Base-by-base conservation (phyloP, 1,140 invertebrate genomes). In the Monomorium pharaonis region DNA sequence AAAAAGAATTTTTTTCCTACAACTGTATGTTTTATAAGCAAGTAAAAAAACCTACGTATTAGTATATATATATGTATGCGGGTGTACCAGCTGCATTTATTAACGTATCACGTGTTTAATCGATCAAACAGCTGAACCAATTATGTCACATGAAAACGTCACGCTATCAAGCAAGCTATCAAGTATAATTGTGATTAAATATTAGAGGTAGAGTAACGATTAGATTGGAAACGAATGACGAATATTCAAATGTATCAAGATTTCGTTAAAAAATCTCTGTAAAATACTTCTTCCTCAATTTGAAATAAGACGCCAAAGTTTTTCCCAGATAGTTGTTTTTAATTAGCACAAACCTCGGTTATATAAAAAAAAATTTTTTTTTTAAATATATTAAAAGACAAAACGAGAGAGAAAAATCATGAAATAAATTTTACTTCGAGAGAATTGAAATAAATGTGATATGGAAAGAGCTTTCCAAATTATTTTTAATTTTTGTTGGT, bases 401-500 rank as follows among this genome's bases (percentile, higher is more conserved):
- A 63, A 42, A 54, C n/a, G 3, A 2, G n/a, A n/a, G n/a, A n/a
- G n/a, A 3, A 6, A 60, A 76, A 56, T 16, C 10, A 58, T 12
- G 2, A 77, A 21, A 65, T 47, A 65, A 77, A 78, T 33, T 0
- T 18, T 51, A 21, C 12, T 16, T n/a, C 10, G 3, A 67, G n/a
- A 65, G 9, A 78, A 10, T 49, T 33, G 5, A 58, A 75, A 9
- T 27, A 60, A 60, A 69, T 69, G 4, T 69, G 1, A 51, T 51
- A 80, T 18, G 30, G 27, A 1, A 69, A n/a, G 12, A 67, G 16
- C 6, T 37, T 54, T 51, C 30, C 37, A 24, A 67, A 49, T 42
- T 49, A 69, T 80, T 67, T 69, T 67, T 21, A 51, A 80, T 69
- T 51, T 42, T 69, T 37, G 30, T 54, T 47, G n/a, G 21, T 37